Conservation (phyloP, 1,140 invertebrate species). For the Halesus radiatus region DNA sequence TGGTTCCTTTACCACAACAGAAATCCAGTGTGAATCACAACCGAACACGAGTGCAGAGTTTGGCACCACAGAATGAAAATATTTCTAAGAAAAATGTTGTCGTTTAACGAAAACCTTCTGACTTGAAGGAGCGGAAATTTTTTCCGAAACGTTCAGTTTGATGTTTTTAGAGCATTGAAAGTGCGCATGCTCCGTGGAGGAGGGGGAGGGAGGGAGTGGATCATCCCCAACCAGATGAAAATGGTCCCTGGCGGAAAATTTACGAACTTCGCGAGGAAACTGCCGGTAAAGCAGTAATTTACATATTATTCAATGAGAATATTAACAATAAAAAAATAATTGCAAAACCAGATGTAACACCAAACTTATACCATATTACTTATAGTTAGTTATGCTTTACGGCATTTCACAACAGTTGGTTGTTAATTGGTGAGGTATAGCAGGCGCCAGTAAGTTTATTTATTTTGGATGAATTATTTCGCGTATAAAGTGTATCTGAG, state of each 20-base stretch:
- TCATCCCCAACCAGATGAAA: not conserved
- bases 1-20: not conserved
- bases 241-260: conserved; percentile 34
- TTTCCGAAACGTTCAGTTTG: conserved; percentile 45
- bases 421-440: too few relatives aligned
- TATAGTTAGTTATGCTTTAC: too few relatives aligned
- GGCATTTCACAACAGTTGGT: too few relatives aligned
- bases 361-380: too few relatives aligned
- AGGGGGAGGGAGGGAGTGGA: not conserved
- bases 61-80: conserved; percentile 12
- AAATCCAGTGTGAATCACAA: conserved; percentile 3
- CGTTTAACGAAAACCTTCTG: conserved; percentile 34
- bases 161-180: conserved; percentile 41
- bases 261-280: not conserved
- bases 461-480: too few relatives aligned
- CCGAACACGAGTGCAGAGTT: not conserved
- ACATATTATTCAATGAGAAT: too few relatives aligned
- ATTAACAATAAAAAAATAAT: too few relatives aligned
- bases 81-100: conserved; percentile 6
- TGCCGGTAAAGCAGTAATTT: conserved; percentile 36
- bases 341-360: too few relatives aligned
- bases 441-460: too few relatives aligned
- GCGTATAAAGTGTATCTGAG: too few relatives aligned
- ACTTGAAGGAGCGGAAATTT: conserved; percentile 21
- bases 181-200: conserved; percentile 53